Conservation (phyloP, 1,140 invertebrate species). For the Bombus difficillimus region DNA sequence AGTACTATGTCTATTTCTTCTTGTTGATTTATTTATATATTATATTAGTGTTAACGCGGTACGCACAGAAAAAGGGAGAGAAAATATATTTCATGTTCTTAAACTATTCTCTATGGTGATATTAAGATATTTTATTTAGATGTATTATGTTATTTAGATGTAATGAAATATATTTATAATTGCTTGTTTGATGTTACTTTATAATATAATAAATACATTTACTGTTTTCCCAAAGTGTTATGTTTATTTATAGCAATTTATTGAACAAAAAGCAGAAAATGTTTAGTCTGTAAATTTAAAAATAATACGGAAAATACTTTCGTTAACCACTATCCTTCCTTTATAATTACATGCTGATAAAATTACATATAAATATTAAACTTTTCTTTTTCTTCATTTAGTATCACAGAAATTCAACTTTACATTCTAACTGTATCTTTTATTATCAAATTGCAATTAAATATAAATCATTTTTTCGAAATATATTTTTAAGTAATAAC, state of each 20-base stretch:
- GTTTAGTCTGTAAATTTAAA: constrained; percentile 3
- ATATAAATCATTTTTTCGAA: background rate
- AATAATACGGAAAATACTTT: constrained; percentile 21
- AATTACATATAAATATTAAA: constrained; percentile 26
- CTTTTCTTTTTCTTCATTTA: constrained; percentile 41
- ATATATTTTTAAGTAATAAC: background rate
- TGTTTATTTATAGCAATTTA: constrained; percentile 20
- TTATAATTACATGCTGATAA: background rate
- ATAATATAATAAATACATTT: constrained; percentile 53
- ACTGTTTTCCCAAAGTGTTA: constrained; percentile 56
- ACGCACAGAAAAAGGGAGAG: constrained; percentile 12
- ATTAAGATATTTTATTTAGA: constrained; percentile 36
- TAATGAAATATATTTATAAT: constrained; percentile 55
- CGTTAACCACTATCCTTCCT: background rate
- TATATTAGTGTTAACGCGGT: constrained; percentile 7
- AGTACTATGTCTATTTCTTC: constrained; percentile 26
- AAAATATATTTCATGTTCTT: constrained; percentile 26
- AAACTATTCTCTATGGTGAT: constrained; percentile 14
- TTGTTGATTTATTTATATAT: constrained; percentile 25
- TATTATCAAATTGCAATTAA: constrained; percentile 23
- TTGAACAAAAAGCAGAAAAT: background rate
- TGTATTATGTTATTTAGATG: background rate
- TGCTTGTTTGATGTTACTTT: constrained; percentile 44
- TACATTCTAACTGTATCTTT: background rate
- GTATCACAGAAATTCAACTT: constrained; percentile 61